A percentile compares a stretch with the other conserved stretches of the same genome.
These are phyloP conservation scores for Myoxocephalus aenaeus DNA, from an alignment of 2,797 vertebrate genomes.

Conservation along the genomic window DNA sequence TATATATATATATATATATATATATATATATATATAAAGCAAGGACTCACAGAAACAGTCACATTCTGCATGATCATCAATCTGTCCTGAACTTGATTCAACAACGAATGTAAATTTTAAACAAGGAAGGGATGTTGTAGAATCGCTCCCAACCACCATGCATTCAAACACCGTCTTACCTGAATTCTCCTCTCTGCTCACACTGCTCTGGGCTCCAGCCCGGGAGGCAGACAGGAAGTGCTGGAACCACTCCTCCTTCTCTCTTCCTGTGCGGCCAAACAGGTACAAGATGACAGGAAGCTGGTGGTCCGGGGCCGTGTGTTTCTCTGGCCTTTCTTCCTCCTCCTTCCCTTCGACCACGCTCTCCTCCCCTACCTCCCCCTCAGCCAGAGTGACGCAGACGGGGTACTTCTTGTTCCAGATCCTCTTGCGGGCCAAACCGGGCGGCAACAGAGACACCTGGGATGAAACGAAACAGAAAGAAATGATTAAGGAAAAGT, in stretches of 20 bases:
- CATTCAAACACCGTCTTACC: conserved; percentile 69
- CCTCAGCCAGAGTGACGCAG: conserved; percentile 82
- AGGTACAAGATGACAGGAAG: conserved; percentile 84
- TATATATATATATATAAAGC: too few species aligned
- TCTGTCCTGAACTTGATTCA: not conserved
- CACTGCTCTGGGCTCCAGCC: conserved; percentile 28
- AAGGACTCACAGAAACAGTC: not conserved
- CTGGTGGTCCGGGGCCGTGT: conserved; percentile 13
- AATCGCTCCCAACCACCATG: not conserved
- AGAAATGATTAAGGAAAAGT: not conserved
- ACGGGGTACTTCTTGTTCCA: conserved; percentile 95
- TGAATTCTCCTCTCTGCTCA: conserved; percentile 60
- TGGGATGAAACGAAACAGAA: conserved; percentile 45
- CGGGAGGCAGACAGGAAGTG: conserved; percentile 81
- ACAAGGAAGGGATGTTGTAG: not conserved
- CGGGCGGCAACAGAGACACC: conserved; percentile 86
- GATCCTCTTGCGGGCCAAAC: conserved; percentile 87
- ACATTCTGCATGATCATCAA: not conserved
- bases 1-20: too few species aligned
- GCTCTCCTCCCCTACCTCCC: conserved; percentile 53
- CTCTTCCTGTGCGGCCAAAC: conserved; percentile 88
- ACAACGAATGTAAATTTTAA: not conserved
- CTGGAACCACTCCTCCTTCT: conserved; percentile 94
- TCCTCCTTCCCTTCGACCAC: conserved; percentile 55
- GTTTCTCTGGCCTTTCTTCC: conserved; percentile 63